A percentile compares a stretch with the other conserved stretches of the same genome.
Conservation (phyloP, 2,888 invertebrate genomes). For the Eupeodes luniger region DNA sequence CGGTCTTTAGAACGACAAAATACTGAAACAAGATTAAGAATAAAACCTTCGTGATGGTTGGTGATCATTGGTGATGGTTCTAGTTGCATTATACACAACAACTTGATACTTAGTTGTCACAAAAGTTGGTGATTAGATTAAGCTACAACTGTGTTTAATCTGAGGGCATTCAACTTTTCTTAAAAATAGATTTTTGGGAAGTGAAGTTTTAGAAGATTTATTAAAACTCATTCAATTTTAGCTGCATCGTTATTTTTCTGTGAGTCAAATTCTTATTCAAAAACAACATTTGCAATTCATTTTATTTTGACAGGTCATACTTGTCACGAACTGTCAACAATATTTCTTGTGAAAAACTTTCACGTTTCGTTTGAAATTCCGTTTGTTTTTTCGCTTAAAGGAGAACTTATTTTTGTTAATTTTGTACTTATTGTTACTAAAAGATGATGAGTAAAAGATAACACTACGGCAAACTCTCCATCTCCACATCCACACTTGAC, state of each 20-base stretch:
- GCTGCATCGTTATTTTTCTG: too few relatives aligned
- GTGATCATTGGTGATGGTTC: background rate
- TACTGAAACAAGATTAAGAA: background rate
- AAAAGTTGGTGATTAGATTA: too few relatives aligned
- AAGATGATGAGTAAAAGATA: constrained; percentile 15
- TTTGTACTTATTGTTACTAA: constrained; percentile 2
- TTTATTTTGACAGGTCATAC: background rate
- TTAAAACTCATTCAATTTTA: too few relatives aligned
- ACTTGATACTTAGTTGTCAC: background rate
- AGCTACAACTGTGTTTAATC: too few relatives aligned
- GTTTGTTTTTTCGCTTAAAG: constrained; percentile 8
- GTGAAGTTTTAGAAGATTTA: too few relatives aligned
- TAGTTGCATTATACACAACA: background rate
- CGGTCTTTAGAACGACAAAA: constrained; percentile 5
- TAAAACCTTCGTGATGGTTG: background rate
- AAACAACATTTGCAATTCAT: too few relatives aligned
- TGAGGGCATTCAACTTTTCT: too few relatives aligned
- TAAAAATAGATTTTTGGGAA: too few relatives aligned
- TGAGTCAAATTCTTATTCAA: too few relatives aligned
- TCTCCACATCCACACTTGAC: constrained; percentile 39
- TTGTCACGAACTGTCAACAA: constrained; percentile 32
- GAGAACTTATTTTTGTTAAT: background rate
- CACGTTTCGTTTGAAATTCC: constrained; percentile 38
- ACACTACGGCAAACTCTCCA: background rate
- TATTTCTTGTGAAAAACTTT: constrained; percentile 35